Conservation (phyloP, 2,797 vertebrate species). For the Ctenopoma multispine region DNA sequence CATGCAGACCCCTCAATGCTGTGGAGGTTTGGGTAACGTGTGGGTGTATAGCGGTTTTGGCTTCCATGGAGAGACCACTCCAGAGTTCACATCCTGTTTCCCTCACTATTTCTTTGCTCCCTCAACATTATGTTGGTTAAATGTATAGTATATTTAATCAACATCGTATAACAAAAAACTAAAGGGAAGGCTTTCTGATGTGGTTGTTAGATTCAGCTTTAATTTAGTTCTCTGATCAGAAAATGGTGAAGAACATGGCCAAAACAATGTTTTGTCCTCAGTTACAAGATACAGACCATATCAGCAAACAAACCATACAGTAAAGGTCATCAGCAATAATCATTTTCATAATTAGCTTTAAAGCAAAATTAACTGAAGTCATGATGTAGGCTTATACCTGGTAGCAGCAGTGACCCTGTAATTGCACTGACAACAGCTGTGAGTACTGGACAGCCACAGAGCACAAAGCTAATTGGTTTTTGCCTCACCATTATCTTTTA, state of each 20-base stretch:
- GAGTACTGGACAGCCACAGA: constrained; percentile 59
- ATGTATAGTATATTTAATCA: too few relatives aligned
- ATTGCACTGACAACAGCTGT: constrained; percentile 69
- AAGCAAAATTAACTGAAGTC: constrained; percentile 45
- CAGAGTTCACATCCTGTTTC: not conserved
- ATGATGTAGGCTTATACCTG: constrained; percentile 39
- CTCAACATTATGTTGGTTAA: too few relatives aligned
- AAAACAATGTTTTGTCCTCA: not conserved
- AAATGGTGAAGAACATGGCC: not conserved
- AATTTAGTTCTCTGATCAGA: constrained; percentile 15
- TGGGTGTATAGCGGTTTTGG: not conserved
- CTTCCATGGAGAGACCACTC: not conserved
- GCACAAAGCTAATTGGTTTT: constrained; percentile 79
- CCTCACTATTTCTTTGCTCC: too few relatives aligned
- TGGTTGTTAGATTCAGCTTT: not conserved
- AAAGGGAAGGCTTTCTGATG: not conserved
- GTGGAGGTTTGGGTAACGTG: not conserved
- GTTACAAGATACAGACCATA: not conserved
- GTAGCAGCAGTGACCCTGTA: constrained; percentile 55
- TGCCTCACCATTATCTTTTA: constrained; percentile 77
- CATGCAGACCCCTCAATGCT: not conserved
- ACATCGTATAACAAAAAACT: not conserved
- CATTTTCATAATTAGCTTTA: constrained; percentile 48
- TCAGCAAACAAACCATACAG: constrained; percentile 3
- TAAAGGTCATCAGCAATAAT: constrained; percentile 19